phyloP scores from a whole-genome alignment of 1,140 invertebrate species.

The Orchestia grillus region DNA sequence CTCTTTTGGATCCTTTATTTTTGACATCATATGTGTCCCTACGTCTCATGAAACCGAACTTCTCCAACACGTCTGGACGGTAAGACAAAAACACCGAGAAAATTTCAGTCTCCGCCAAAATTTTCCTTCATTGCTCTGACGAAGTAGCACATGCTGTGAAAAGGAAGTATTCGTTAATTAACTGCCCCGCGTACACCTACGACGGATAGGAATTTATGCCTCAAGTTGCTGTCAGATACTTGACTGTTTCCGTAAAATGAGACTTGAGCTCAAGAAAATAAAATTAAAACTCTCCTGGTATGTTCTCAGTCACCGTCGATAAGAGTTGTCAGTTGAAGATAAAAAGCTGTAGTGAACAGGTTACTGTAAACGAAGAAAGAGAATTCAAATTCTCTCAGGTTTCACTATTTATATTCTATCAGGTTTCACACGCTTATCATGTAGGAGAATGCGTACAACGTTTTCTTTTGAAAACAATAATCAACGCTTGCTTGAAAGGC shows the following conservation, averaged over 20 bases:
- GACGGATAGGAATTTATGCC: background rate
- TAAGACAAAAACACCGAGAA: background rate
- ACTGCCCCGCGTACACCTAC: background rate
- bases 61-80: background rate
- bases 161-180: background rate
- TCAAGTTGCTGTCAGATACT: background rate
- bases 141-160: background rate
- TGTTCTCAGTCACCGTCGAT: background rate
- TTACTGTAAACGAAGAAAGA: background rate
- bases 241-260: constrained; percentile 8
- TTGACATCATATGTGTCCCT: no score
- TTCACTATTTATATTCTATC: background rate
- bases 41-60: background rate
- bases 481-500: background rate
- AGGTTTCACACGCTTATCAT: background rate
- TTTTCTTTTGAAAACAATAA: background rate
- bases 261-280: background rate
- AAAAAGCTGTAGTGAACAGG: background rate
- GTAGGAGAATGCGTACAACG: background rate
- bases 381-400: background rate
- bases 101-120: background rate
- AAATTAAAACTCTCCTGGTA: background rate
- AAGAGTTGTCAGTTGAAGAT: background rate
- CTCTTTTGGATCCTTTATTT: no score
- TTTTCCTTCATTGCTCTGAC: background rate